These are phyloP conservation scores for Papilio xuthus DNA, from an alignment of 1,140 invertebrate genomes.

Conservation along the genomic window DNA sequence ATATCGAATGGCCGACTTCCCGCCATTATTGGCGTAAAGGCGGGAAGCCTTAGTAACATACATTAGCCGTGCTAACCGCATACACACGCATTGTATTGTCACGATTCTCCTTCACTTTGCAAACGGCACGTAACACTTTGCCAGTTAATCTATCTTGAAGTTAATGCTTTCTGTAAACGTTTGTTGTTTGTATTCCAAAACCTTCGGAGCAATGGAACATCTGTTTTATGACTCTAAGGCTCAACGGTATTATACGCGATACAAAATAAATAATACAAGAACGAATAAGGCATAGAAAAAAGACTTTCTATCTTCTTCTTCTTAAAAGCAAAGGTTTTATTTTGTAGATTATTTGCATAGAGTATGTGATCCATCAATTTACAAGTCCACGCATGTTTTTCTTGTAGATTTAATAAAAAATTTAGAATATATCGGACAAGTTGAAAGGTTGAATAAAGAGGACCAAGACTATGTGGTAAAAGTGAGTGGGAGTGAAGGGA, in stretches of 20 bases:
- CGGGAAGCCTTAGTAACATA: slow-evolving; percentile 60
- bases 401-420: neutral
- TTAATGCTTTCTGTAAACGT: slow-evolving; percentile 9
- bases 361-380: neutral
- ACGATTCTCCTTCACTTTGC: slow-evolving; percentile 14
- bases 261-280: neutral
- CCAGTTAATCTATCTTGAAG: slow-evolving; percentile 13
- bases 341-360: neutral
- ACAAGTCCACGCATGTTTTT: neutral
- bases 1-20: slow-evolving; percentile 53
- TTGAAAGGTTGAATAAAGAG: slow-evolving; percentile 2
- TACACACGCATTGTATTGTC: slow-evolving; percentile 46
- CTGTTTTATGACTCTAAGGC: neutral
- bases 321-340: neutral
- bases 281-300: neutral
- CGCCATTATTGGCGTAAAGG: slow-evolving; percentile 56
- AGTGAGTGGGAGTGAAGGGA: neutral
- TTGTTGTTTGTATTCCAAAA: neutral
- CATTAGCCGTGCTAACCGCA: slow-evolving; percentile 51
- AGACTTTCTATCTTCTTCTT: no score
- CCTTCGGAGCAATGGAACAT: neutral
- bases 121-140: slow-evolving; percentile 33
- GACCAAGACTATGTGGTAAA: neutral
- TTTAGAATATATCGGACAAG: neutral
- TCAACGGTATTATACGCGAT: neutral